Percentiles rank a stretch among this genome's conserved stretches.
Evolutionary conservation across 2,113 vertebrate species (phyloP).

Genomic region (Lophura nycthemera): DNA sequence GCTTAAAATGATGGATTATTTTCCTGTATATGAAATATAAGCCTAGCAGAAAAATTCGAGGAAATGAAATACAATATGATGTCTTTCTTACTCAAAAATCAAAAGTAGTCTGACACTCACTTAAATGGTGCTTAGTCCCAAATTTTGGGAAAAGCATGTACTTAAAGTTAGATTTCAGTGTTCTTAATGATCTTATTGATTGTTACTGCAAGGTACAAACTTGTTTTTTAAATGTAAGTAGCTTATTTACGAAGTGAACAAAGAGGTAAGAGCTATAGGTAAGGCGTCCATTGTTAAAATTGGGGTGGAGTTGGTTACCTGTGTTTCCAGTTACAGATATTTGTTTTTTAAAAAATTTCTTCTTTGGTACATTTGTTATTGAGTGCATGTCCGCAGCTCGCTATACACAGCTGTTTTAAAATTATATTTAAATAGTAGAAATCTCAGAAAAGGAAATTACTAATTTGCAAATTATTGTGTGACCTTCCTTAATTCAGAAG

Average conservation of each 20-base stretch:
- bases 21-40: neutral
- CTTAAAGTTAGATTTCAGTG: neutral
- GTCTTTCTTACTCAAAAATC: neutral
- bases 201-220: neutral
- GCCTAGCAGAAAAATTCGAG: neutral
- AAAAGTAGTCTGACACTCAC: neutral
- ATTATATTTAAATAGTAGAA: constrained; percentile 48
- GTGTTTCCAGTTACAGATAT: neutral
- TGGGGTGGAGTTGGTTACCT: neutral
- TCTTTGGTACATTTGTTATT: neutral
- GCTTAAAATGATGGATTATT: neutral
- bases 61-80: neutral
- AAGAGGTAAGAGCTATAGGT: neutral
- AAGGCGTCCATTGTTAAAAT: neutral
- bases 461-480: constrained; percentile 42
- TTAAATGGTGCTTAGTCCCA: neutral
- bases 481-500: constrained; percentile 59
- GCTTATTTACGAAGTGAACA: neutral
- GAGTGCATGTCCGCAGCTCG: constrained; percentile 8
- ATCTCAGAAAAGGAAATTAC: constrained; percentile 47
- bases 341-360: neutral
- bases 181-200: neutral
- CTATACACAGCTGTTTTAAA: constrained; percentile 6
- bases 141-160: neutral
- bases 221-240: neutral